Percentiles rank a stretch among this genome's conserved stretches.
phyloP scores from a whole-genome alignment of 2,113 vertebrate species.

The Bolborhynchus lineola region DNA sequence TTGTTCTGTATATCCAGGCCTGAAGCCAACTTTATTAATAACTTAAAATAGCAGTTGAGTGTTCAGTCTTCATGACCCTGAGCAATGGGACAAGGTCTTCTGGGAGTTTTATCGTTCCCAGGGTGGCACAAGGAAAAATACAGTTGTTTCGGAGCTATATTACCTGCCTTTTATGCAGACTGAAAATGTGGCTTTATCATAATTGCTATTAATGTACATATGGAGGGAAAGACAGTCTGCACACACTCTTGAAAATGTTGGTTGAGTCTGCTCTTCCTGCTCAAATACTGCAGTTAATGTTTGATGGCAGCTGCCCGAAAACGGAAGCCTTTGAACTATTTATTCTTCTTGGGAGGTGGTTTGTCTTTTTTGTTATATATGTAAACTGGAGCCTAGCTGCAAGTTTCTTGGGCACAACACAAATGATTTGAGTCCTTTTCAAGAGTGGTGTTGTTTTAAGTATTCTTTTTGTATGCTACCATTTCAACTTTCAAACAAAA shows the following conservation, averaged over 20 bases:
- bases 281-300: slow-evolving; percentile 55
- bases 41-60: background rate
- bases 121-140: background rate
- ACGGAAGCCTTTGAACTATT: slow-evolving; percentile 45
- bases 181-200: background rate
- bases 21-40: background rate
- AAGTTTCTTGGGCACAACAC: background rate
- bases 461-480: background rate
- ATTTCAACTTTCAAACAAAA: background rate
- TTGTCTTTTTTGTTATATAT: background rate
- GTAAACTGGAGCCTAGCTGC: background rate
- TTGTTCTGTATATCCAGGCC: background rate
- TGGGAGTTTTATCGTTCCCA: background rate
- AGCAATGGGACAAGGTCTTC: background rate
- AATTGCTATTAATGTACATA: background rate
- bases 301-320: slow-evolving; percentile 8
- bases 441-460: background rate
- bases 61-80: background rate
- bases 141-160: background rate
- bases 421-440: background rate
- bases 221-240: background rate
- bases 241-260: background rate
- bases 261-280: background rate
- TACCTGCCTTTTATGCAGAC: background rate
- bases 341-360: background rate